Percentiles rank a stretch among this genome's conserved stretches.
Conservation (phyloP, 2,888 invertebrate species). For the Lymantria dispar region DNA sequence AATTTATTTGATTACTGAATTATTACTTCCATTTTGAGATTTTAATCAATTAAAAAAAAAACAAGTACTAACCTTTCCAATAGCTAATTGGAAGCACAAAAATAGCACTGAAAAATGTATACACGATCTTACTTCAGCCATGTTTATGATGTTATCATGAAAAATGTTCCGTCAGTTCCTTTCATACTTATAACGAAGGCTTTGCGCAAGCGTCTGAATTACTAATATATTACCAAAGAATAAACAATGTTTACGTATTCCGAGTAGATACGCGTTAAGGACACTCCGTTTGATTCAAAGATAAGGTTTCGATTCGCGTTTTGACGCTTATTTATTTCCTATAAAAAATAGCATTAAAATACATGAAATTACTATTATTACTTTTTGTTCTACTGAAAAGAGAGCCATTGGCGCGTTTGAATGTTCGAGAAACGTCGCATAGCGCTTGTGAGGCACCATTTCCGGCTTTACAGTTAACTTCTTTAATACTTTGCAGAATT, state of each 20-base stretch:
- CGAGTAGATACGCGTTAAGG: constrained; percentile 22
- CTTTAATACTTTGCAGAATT: too few species aligned
- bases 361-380: too few species aligned
- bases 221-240: constrained; percentile 53
- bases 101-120: constrained; percentile 49
- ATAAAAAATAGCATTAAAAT: too few species aligned
- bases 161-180: constrained; percentile 51
- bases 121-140: constrained; percentile 58
- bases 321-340: too few species aligned
- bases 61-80: constrained; percentile 51
- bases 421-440: too few species aligned
- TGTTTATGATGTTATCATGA: constrained; percentile 61
- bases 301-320: neutral
- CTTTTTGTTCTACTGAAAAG: too few species aligned
- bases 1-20: too few species aligned
- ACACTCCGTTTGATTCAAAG: constrained; percentile 12
- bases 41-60: neutral
- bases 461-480: too few species aligned
- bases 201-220: constrained; percentile 67
- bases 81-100: constrained; percentile 49
- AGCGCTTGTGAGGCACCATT: too few species aligned
- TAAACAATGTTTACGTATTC: constrained; percentile 31
- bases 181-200: constrained; percentile 66
- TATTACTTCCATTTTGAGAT: too few species aligned
- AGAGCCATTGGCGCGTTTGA: too few species aligned